Evolutionary conservation across 2,888 invertebrate genomes (phyloP).

Genomic region (Tinea semifulvella): DNA sequence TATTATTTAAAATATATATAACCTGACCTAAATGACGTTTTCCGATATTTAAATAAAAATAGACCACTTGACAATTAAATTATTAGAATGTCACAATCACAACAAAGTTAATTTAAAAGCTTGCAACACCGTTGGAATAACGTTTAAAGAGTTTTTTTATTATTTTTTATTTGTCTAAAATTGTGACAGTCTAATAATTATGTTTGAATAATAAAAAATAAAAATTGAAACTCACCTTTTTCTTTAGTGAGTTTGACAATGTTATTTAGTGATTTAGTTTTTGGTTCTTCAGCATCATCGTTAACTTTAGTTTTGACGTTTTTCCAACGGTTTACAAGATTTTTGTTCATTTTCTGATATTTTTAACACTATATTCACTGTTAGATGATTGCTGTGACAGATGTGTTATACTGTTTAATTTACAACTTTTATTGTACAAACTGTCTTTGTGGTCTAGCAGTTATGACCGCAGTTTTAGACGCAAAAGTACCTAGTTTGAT

Average conservation of each 20-base stretch:
- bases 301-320: constrained; percentile 34
- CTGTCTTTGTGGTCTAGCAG: too few relatives aligned
- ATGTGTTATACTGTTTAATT: too few relatives aligned
- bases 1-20: too few relatives aligned
- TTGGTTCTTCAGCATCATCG: constrained; percentile 23
- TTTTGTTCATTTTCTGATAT: constrained; percentile 35
- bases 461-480: too few relatives aligned
- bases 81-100: constrained; percentile 11
- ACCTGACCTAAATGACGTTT: too few relatives aligned
- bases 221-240: constrained; percentile 34
- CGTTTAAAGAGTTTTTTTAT: neutral
- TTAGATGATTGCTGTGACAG: too few relatives aligned
- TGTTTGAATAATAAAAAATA: neutral
- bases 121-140: constrained; percentile 10
- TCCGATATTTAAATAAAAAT: too few relatives aligned
- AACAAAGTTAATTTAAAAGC: neutral
- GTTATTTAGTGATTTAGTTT: constrained; percentile 28
- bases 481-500: too few relatives aligned
- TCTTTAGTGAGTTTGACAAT: constrained; percentile 36
- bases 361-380: too few relatives aligned
- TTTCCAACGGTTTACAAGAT: constrained; percentile 42
- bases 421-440: too few relatives aligned
- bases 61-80: neutral
- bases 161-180: neutral
- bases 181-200: constrained; percentile 12